Evolutionary conservation across 2,888 invertebrate genomes (phyloP), one percentile per base, ranked within the genome.

Genomic region (Julus scanicus): DNA sequence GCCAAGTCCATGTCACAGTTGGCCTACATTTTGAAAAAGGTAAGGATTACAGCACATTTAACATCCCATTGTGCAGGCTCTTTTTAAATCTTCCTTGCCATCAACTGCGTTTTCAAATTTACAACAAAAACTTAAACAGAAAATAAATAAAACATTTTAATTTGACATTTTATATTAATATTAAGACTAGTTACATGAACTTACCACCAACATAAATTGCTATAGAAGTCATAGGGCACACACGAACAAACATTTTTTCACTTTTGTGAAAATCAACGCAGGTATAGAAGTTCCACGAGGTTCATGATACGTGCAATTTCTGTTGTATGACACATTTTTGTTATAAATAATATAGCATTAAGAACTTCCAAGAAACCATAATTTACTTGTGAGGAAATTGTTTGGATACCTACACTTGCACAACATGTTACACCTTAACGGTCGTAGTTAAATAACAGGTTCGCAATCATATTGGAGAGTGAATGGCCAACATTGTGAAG

Each of bases 401-500:
- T 63, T 63, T 4, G 3, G 17, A n/a, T n/a, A n/a, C n/a, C 4
- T 63, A 6, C n/a, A 15, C 63, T 63, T n/a, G 17, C 63, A 63
- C 17, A 63, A 63, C 63, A 17, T 63, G n/a, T 63, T 15, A 53
- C 53, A 63, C 13, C 63, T 63, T 63, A 63, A 63, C 63, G 63
- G 63, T 63, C n/a, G 63, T 63, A n/a, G 63, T 63, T 63, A 63
- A 63, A 63, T 63, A 63, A 63, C 63, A 63, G n/a, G 84, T 13
- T 84, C 5, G 39, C 39, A 84, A 8, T 15, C 15, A 15, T n/a
- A 84, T 37, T 39, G 39, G n/a, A 84, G 84, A 84, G 84, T 84
- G 84, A 84, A 84, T 84, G 84, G 44, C 84, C 84, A 84, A 37
- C 84, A 84, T 84, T 84, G 84, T 84, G 84, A 84, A 84, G 84